phyloP scores from a whole-genome alignment of 1,140 invertebrate genomes.

The Sinonovacula constricta region DNA sequence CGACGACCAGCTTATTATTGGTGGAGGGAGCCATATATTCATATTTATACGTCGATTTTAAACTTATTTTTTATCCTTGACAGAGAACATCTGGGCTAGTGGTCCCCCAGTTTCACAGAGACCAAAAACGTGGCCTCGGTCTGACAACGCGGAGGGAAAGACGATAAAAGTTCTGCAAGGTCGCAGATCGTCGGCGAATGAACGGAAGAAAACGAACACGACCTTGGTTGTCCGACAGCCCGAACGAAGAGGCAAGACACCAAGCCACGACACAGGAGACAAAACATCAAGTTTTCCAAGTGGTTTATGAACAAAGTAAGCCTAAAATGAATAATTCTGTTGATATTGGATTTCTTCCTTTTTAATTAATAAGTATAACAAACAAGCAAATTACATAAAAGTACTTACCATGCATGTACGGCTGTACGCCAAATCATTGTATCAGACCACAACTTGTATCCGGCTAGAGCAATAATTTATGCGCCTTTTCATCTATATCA shows the following conservation, averaged over 20 bases:
- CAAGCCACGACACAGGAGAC: background rate
- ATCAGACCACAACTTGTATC: no score
- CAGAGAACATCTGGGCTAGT: constrained; percentile 17
- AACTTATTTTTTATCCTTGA: background rate
- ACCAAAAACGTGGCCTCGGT: constrained; percentile 52
- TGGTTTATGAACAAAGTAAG: constrained; percentile 40
- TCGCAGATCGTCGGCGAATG: constrained; percentile 5
- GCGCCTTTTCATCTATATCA: no score
- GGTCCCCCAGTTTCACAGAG: constrained; percentile 4
- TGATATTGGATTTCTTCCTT: no score
- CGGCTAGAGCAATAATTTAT: no score
- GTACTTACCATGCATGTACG: no score
- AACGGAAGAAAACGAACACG: background rate
- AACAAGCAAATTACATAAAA: no score
- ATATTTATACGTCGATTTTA: background rate
- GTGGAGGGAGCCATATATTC: no score
- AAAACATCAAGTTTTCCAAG: constrained; percentile 16
- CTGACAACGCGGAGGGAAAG: constrained; percentile 6
- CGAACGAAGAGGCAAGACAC: background rate
- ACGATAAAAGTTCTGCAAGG: background rate
- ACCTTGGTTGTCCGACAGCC: background rate
- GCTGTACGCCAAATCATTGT: no score
- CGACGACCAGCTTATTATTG: no score
- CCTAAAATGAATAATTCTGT: no score
- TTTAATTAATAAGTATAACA: no score